phyloP scores from a whole-genome alignment of 2,797 vertebrate species.

The Carcharodon carcharias region DNA sequence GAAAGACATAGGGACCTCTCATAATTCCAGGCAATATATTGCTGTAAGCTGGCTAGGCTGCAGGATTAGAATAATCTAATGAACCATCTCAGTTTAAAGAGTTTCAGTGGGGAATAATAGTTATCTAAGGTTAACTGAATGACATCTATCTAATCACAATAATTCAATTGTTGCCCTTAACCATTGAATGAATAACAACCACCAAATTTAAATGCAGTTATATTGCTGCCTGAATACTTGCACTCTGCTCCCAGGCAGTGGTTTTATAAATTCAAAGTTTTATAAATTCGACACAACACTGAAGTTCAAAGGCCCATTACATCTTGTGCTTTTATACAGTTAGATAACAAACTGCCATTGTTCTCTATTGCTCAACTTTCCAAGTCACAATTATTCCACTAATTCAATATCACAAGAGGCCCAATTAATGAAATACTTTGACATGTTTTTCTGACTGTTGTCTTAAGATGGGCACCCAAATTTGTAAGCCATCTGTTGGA shows the following conservation, averaged over 20 bases:
- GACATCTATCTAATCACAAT: background rate
- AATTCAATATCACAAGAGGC: background rate
- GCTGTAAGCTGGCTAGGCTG: background rate
- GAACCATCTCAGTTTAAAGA: background rate
- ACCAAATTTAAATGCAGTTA: background rate
- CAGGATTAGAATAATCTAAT: background rate
- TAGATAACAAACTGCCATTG: background rate
- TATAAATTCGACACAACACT: background rate
- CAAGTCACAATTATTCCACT: background rate
- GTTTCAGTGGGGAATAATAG: background rate
- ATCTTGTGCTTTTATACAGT: background rate
- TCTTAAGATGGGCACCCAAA: background rate
- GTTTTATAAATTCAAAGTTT: background rate
- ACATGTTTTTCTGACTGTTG: background rate
- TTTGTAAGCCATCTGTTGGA: background rate
- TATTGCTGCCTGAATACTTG: background rate
- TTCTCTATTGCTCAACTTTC: background rate
- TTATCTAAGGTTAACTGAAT: constrained; percentile 5
- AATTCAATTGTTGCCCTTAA: background rate
- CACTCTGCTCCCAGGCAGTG: background rate
- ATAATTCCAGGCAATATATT: background rate
- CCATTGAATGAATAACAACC: background rate
- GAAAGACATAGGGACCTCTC: background rate
- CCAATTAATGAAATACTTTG: background rate
- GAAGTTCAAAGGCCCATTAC: background rate